Conservation (phyloP, 2,888 invertebrate species). For the Cryptus viduatorius region DNA sequence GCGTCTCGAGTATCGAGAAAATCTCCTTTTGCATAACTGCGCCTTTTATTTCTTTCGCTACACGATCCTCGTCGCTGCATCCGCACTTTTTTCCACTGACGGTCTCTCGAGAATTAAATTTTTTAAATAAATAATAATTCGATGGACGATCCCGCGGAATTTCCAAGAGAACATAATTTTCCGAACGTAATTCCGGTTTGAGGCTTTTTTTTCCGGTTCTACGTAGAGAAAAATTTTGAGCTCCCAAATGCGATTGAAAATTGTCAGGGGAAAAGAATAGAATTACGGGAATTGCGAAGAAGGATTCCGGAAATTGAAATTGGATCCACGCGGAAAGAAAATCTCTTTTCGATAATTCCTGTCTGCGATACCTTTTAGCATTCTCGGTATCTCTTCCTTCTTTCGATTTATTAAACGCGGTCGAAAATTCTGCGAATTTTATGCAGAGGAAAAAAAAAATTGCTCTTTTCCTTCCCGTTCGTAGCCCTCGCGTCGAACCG, state of each 20-base stretch:
- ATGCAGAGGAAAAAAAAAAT: conserved; percentile 47
- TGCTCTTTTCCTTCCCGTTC: conserved; percentile 21
- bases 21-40: conserved; percentile 2
- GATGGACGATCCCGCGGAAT: no score
- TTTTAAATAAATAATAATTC: no score
- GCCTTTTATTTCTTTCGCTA: conserved; percentile 29
- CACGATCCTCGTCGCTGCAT: not conserved
- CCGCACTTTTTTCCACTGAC: no score
- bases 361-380: conserved; percentile 14
- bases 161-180: no score
- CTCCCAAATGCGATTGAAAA: conserved; percentile 5
- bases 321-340: not conserved
- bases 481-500: conserved; percentile 19
- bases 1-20: conserved; percentile 46
- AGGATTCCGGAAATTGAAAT: not conserved
- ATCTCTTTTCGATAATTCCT: conserved; percentile 21
- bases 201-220: not conserved
- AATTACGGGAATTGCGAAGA: not conserved
- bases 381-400: conserved; percentile 29
- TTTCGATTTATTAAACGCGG: conserved; percentile 59
- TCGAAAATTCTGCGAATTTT: conserved; percentile 52
- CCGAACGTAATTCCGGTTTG: not conserved
- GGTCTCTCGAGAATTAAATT: no score
- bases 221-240: not conserved
- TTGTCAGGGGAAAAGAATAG: not conserved